Evolutionary conservation across 2,888 invertebrate genomes (phyloP), one percentile per base, ranked within the genome.

Genomic region (Yponomeuta plumbellus): DNA sequence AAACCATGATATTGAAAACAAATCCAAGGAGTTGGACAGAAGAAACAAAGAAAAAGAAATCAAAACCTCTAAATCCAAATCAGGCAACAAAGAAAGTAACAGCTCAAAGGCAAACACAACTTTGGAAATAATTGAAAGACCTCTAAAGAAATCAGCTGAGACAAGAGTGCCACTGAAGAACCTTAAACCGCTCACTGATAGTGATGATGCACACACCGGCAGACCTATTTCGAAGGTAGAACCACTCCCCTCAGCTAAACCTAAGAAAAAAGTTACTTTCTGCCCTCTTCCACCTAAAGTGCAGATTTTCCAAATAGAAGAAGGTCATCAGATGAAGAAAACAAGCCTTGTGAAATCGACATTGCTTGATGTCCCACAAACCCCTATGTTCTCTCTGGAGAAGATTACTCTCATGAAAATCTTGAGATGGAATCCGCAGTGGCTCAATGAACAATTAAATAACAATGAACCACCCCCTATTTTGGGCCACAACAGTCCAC

Each of bases 401-500:
- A 90, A 92, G 69, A 82, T 92, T 61, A 92, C 93, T 13, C 79
- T 94, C 34, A 82, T 91, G 69, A 89, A 91, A 69, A 92, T 95
- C 70, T 84, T 95, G 6, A 73, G 84, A 22, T 95, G 95, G 95
- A 93, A 93, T 73, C 93, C 94, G 11, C 85, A 91, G 34, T 95
- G 95, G 95, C 76, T 95, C 2, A 80, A 92, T 67, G 92, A 93
- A 71, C 93, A 94, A 75, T 76, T 83, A 23, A 79, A 79, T 63
- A 79, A 83, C 13, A 84, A 85, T 67, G 85, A 88, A 1, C 92
- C 92, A 65, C 94, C 94, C 1, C 92, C 93, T 8, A 92, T 93
- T 34, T 79, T 92, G 62, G 89, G 89, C 0, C 87, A 90, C 34
- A 78, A 80, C 63, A 85, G 88, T 61, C 77, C 86, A 5, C 82